Percentiles rank a stretch among this genome's conserved stretches.
These are phyloP conservation scores for Ancistrus triradiatus DNA, from an alignment of 2,113 vertebrate species.

Conservation along the genomic window DNA sequence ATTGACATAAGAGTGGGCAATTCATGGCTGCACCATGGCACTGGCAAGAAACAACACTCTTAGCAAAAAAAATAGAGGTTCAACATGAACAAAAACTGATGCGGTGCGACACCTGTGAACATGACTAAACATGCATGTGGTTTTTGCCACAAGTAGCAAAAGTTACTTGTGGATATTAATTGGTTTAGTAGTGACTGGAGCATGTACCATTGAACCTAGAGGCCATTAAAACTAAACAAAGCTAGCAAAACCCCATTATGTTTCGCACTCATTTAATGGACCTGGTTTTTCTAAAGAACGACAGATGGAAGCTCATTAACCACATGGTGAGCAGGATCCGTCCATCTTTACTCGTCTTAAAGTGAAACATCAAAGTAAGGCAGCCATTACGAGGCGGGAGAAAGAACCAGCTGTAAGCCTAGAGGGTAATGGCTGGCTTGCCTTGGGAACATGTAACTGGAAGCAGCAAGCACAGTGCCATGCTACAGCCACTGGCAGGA, in stretches of 20 bases:
- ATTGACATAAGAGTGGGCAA: not conserved
- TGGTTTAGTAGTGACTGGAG: no score
- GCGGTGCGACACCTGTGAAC: not conserved
- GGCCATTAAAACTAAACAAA: no score
- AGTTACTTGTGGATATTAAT: no score
- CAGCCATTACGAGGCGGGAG: not conserved
- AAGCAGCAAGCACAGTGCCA: not conserved
- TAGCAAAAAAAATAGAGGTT: not conserved
- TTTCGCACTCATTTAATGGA: not conserved
- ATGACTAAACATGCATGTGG: not conserved
- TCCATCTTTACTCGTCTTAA: not conserved
- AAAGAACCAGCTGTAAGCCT: not conserved
- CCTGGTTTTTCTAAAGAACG: not conserved
- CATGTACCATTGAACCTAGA: no score
- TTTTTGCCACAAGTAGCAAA: not conserved
- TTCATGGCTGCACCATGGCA: not conserved
- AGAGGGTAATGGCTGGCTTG: not conserved
- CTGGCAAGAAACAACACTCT: not conserved
- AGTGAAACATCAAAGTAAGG: not conserved
- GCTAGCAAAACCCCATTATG: no score
- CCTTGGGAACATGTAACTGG: not conserved
- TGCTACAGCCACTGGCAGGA: not conserved
- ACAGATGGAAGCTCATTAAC: slow-evolving; percentile 32
- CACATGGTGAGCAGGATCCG: slow-evolving; percentile 23
- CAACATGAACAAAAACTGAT: not conserved